Evolutionary conservation across 2,113 vertebrate genomes (phyloP).

Genomic region (Dolichallabes microphthalmus): DNA sequence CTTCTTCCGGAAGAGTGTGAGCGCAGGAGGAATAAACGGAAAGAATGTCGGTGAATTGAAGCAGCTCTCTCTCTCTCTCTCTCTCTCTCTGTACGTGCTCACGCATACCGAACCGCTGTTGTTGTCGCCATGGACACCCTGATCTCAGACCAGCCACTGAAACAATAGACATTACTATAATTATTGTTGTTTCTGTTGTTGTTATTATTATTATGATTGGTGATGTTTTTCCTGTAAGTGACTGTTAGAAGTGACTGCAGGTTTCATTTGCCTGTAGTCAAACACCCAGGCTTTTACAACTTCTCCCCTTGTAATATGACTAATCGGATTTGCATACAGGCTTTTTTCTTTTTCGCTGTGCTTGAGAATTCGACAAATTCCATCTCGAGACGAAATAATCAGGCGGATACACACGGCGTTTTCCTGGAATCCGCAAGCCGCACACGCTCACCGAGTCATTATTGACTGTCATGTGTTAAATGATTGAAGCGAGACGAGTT

Average conservation of each 20-base stretch:
- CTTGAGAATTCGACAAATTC: background rate
- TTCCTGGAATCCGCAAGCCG: background rate
- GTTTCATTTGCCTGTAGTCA: background rate
- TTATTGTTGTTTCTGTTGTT: constrained; percentile 38
- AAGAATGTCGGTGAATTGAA: constrained; percentile 43
- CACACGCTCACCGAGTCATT: background rate
- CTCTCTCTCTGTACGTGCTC: constrained; percentile 48
- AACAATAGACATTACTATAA: constrained; percentile 71
- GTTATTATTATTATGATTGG: constrained; percentile 46
- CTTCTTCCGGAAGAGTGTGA: constrained; percentile 39
- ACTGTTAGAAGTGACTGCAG: background rate
- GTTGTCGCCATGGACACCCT: constrained; percentile 58
- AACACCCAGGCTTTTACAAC: constrained; percentile 6
- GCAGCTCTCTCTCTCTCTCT: constrained; percentile 23
- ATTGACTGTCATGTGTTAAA: constrained; percentile 8
- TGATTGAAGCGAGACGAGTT: constrained; percentile 11
- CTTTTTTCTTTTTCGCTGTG: too few relatives aligned
- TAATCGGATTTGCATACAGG: constrained; percentile 5
- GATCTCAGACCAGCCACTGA: constrained; percentile 71
- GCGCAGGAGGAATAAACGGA: constrained; percentile 23
- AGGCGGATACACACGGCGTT: background rate
- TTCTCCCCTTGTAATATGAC: background rate
- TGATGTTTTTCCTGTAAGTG: constrained; percentile 45
- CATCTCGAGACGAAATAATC: too few relatives aligned
- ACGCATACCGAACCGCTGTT: constrained; percentile 53